Conservation (phyloP, 2,113 vertebrate genomes). For the Gobiocypris rarus region DNA sequence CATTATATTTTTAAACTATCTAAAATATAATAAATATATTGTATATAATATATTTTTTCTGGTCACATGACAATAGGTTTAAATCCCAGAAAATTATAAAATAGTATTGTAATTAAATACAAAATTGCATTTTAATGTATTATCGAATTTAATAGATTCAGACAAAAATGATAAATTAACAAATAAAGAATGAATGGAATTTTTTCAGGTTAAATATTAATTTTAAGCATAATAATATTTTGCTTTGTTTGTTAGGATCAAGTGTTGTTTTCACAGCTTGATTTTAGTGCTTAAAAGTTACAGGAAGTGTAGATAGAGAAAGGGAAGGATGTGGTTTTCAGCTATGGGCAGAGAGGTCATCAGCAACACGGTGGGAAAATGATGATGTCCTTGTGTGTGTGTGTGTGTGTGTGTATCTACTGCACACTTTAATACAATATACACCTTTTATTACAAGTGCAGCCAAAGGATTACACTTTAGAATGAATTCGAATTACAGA, state of each 20-base stretch:
- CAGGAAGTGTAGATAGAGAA: not conserved
- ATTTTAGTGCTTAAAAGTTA: not conserved
- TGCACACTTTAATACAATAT: not conserved
- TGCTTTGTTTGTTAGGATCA: not conserved
- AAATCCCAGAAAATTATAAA: not conserved
- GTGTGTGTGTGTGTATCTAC: not conserved
- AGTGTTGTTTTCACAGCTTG: not conserved
- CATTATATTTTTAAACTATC: too few species aligned
- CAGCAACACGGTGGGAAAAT: not conserved
- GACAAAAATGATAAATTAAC: not conserved
- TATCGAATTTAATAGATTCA: not conserved
- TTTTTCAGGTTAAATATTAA: too few species aligned
- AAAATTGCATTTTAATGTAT: not conserved
- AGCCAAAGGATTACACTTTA: not conserved
- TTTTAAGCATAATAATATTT: too few species aligned
- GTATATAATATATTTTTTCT: not conserved
- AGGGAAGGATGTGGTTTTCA: constrained; percentile 9
- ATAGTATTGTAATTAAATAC: too few species aligned
- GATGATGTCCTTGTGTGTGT: not conserved
- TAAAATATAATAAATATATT: too few species aligned
- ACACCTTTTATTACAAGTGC: not conserved
- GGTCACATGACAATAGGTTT: not conserved
- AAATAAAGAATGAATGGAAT: too few species aligned
- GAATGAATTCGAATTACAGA: not conserved
- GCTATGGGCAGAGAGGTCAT: not conserved